phyloP scores from a whole-genome alignment of 2,113 vertebrate species.

The Arvicanthis niloticus region DNA sequence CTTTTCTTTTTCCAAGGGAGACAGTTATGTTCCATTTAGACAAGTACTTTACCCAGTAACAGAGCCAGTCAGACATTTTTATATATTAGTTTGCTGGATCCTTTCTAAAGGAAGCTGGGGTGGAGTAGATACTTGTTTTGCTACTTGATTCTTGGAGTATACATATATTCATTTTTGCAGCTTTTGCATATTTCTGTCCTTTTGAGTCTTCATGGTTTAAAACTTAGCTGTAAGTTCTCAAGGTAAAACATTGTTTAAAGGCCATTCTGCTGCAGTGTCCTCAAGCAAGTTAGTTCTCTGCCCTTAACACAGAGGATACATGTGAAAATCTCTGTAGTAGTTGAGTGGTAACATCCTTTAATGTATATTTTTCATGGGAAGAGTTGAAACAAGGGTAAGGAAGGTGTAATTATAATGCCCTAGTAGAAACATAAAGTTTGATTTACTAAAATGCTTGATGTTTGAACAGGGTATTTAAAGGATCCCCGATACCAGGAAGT shows the following conservation, averaged over 20 bases:
- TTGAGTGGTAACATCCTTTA: conserved; percentile 56
- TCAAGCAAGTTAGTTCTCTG: conserved; percentile 47
- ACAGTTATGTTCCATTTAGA: not conserved
- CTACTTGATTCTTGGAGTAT: conserved; percentile 4
- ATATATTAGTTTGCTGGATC: conserved; percentile 39
- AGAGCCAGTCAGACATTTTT: not conserved
- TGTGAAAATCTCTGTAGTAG: conserved; percentile 51
- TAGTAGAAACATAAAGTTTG: conserved; percentile 76
- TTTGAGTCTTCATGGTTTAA: conserved; percentile 41
- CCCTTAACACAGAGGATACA: conserved; percentile 50
- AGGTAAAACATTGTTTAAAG: conserved; percentile 50
- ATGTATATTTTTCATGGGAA: conserved; percentile 71
- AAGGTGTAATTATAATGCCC: conserved; percentile 76
- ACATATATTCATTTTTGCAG: conserved; percentile 57
- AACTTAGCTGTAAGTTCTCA: not conserved
- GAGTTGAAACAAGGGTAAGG: conserved; percentile 76
- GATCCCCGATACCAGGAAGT: conserved; percentile 96
- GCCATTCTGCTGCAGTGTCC: conserved; percentile 15
- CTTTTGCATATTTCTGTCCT: conserved; percentile 56
- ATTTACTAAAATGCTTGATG: conserved; percentile 88
- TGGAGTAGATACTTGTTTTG: conserved; percentile 26
- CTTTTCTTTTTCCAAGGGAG: conserved; percentile 17
- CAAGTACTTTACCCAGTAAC: conserved; percentile 18
- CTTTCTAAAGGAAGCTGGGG: not conserved
- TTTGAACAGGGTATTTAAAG: conserved; percentile 97